Evolutionary conservation across 1,140 invertebrate species (phyloP).

Genomic region (Octopus sinensis): DNA sequence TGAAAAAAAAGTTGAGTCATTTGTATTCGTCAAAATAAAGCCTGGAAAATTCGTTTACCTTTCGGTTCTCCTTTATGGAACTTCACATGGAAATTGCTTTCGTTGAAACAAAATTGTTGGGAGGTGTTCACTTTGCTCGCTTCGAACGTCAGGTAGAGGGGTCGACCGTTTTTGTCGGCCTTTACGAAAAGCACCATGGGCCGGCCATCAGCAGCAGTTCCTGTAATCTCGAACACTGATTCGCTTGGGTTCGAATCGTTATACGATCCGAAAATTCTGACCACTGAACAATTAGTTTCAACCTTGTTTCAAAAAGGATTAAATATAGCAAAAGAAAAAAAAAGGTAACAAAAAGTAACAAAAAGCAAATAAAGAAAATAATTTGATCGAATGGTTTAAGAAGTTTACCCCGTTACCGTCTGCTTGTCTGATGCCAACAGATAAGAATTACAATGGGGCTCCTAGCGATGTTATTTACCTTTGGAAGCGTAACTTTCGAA

Average conservation of each 20-base stretch:
- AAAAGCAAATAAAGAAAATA: too few species aligned
- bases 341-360: constrained; percentile 7
- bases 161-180: not conserved
- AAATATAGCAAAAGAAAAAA: not conserved
- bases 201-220: constrained; percentile 22
- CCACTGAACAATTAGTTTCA: constrained; percentile 26
- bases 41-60: not conserved
- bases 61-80: not conserved
- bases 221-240: constrained; percentile 20
- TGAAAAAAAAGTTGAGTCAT: too few species aligned
- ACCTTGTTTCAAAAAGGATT: not conserved
- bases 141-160: not conserved
- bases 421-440: too few species aligned
- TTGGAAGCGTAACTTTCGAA: too few species aligned
- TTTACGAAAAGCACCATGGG: constrained; percentile 18
- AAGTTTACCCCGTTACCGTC: too few species aligned
- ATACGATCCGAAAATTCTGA: constrained; percentile 26
- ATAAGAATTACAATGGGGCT: too few species aligned
- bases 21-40: not conserved
- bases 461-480: too few species aligned
- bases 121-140: constrained; percentile 2
- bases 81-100: not conserved
- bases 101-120: not conserved
- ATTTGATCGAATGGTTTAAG: too few species aligned
- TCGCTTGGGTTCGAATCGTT: constrained; percentile 24